A percentile compares a stretch with the other conserved stretches of the same genome.
These are phyloP conservation scores for Nebria ingens DNA, from an alignment of 1,140 invertebrate species.

Conservation along the genomic window DNA sequence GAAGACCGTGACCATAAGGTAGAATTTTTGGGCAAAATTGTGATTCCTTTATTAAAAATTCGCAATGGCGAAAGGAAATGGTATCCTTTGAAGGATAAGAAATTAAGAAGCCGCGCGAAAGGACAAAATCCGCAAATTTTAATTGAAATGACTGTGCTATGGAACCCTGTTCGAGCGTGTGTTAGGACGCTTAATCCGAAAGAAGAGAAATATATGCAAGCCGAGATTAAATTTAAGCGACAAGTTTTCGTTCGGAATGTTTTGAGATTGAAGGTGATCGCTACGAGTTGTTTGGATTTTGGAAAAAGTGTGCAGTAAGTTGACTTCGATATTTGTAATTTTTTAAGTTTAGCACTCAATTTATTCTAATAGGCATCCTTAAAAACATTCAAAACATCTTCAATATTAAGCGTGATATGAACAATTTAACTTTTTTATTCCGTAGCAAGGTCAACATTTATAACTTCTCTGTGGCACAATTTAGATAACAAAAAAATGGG, in stretches of 20 bases:
- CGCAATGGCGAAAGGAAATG: constrained; percentile 86
- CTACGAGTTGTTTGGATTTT: constrained; percentile 78
- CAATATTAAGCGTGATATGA: no score
- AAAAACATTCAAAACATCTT: no score
- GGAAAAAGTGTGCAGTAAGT: constrained; percentile 87
- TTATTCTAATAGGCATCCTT: no score
- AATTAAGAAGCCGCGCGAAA: constrained; percentile 76
- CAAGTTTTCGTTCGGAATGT: constrained; percentile 91
- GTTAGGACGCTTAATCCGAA: constrained; percentile 89
- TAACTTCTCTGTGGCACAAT: no score
- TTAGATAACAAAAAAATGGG: no score
- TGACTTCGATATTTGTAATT: no score
- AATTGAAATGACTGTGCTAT: constrained; percentile 84
- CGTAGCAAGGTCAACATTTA: no score
- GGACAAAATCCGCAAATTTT: constrained; percentile 84
- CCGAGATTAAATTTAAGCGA: constrained; percentile 90
- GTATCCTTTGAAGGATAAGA: constrained; percentile 96
- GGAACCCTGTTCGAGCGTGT: constrained; percentile 84
- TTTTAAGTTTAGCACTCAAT: no score
- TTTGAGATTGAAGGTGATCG: constrained; percentile 81
- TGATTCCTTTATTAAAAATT: constrained; percentile 80
- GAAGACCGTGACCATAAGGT: constrained; percentile 97
- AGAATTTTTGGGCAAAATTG: constrained; percentile 92
- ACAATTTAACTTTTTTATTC: no score
- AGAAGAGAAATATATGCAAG: constrained; percentile 91